Evolutionary conservation across 2,797 vertebrate species (phyloP).

Genomic region (Taenioides sp.): DNA sequence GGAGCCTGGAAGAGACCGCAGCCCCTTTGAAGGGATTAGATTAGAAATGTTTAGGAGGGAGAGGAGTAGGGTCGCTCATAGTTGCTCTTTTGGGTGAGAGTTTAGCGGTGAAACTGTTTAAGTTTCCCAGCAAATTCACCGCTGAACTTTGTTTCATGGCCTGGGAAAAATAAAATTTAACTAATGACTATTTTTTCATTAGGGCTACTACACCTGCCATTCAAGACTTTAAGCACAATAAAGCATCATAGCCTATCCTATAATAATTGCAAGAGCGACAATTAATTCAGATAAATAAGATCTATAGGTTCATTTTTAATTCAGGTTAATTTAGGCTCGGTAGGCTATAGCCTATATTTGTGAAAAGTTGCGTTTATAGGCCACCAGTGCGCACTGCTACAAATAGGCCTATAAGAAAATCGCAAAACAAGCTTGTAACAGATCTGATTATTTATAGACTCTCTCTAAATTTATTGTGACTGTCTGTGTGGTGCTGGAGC

Average conservation of each 20-base stretch:
- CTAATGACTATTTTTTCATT: too few species aligned
- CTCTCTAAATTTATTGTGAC: constrained; percentile 26
- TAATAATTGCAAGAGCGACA: too few species aligned
- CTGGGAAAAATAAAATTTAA: background rate
- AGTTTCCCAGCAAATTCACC: constrained; percentile 74
- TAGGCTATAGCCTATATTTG: background rate
- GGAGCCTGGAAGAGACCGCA: constrained; percentile 61
- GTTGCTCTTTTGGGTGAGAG: constrained; percentile 46
- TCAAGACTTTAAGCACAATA: too few species aligned
- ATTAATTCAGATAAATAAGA: too few species aligned
- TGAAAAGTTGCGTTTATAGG: background rate
- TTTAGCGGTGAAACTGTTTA: constrained; percentile 74
- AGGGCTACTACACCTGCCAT: too few species aligned
- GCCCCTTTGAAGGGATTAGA: constrained; percentile 75
- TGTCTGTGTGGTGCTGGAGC: constrained; percentile 25
- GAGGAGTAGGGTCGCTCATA: constrained; percentile 55
- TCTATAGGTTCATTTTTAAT: background rate
- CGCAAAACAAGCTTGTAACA: constrained; percentile 26
- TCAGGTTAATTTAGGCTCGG: background rate
- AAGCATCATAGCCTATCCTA: too few species aligned
- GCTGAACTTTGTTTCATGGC: constrained; percentile 63
- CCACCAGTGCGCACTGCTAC: background rate
- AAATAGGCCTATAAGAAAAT: background rate
- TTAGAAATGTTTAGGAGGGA: constrained; percentile 52
- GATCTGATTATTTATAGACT: constrained; percentile 27